Evolutionary conservation across 1,140 invertebrate genomes (phyloP).

Genomic region (Drosophila parvula): DNA sequence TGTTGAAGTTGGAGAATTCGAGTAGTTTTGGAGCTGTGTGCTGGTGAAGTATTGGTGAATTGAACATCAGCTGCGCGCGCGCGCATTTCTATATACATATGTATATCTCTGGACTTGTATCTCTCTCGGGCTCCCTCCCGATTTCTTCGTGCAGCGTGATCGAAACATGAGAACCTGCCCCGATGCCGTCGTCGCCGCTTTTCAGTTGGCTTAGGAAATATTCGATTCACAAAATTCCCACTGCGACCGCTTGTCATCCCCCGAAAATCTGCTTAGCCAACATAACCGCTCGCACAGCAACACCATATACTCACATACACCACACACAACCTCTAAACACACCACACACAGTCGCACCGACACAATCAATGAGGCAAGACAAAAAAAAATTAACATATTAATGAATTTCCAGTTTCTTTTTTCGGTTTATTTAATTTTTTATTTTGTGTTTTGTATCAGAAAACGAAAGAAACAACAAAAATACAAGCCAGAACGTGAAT

Average conservation of each 20-base stretch:
- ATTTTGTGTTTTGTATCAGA: slow-evolving; percentile 43
- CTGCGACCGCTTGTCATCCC: slow-evolving; percentile 30
- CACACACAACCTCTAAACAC: not conserved
- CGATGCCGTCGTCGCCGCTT: not conserved
- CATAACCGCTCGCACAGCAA: slow-evolving; percentile 17
- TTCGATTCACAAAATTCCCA: slow-evolving; percentile 45
- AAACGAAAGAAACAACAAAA: slow-evolving; percentile 15
- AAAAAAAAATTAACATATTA: slow-evolving; percentile 78
- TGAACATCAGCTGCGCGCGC: slow-evolving; percentile 37
- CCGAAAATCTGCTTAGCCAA: slow-evolving; percentile 50
- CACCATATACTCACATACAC: slow-evolving; percentile 4
- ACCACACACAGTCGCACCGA: slow-evolving; percentile 22
- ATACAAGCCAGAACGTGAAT: slow-evolving; percentile 14
- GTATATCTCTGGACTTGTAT: not conserved
- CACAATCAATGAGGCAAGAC: slow-evolving; percentile 58
- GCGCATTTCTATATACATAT: slow-evolving; percentile 35
- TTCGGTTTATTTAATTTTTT: slow-evolving; percentile 52
- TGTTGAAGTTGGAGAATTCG: not conserved
- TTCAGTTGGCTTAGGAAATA: slow-evolving; percentile 25
- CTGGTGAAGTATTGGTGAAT: slow-evolving; percentile 1
- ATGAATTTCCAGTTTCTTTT: slow-evolving; percentile 79
- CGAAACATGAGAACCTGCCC: slow-evolving; percentile 34
- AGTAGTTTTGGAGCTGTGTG: not conserved
- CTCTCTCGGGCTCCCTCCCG: not conserved
- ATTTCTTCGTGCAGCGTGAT: slow-evolving; percentile 21